phyloP scores from a whole-genome alignment of 2,797 vertebrate genomes.

The Melanitta fusca region DNA sequence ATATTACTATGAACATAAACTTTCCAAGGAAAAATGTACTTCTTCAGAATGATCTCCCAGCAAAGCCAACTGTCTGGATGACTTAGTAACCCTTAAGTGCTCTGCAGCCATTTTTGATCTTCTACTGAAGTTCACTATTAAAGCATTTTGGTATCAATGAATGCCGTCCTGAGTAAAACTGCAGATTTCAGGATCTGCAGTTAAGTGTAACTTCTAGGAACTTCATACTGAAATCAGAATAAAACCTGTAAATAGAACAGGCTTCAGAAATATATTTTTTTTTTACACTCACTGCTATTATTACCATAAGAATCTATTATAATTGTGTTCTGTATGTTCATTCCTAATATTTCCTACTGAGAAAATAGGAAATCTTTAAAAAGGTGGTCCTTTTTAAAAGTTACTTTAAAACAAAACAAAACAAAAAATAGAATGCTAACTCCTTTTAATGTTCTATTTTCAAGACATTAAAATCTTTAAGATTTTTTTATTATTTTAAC shows the following conservation, averaged over 20 bases:
- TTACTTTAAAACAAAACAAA: background rate
- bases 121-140: background rate
- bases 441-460: background rate
- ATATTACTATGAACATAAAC: background rate
- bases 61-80: background rate
- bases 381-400: background rate
- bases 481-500: background rate
- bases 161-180: background rate
- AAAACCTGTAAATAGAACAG: constrained; percentile 38
- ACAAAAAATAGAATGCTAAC: background rate
- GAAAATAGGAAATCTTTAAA: no score
- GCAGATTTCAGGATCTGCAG: background rate
- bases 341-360: background rate
- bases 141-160: background rate
- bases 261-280: background rate
- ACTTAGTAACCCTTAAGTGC: background rate
- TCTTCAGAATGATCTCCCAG: background rate
- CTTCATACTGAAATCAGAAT: background rate
- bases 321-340: background rate
- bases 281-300: background rate
- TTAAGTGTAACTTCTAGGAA: background rate
- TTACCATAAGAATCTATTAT: background rate
- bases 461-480: background rate
- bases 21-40: background rate
- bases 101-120: background rate